A percentile compares a stretch with the other conserved stretches of the same genome.
Evolutionary conservation across 2,113 vertebrate genomes (phyloP).

Genomic region (Tyrannus savana): DNA sequence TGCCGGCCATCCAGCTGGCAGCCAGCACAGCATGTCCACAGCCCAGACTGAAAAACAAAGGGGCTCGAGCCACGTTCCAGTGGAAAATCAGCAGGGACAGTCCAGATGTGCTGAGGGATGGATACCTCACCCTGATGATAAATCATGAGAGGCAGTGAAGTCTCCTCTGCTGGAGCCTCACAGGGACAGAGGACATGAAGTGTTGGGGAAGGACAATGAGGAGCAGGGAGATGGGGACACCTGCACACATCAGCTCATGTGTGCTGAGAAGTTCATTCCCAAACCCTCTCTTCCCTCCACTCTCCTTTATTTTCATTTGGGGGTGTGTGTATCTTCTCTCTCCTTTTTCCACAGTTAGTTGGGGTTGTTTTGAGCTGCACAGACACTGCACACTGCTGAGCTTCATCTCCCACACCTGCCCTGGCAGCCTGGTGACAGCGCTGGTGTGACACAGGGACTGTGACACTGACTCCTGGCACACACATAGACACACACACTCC

Average conservation of each 20-base stretch:
- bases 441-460: background rate
- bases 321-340: background rate
- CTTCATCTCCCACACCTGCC: background rate
- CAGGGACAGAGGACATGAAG: background rate
- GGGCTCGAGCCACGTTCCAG: slow-evolving; percentile 27
- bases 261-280: background rate
- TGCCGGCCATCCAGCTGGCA: slow-evolving; percentile 59
- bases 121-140: background rate
- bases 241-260: background rate
- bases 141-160: background rate
- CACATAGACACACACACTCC: no score
- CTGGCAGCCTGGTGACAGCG: background rate
- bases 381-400: background rate
- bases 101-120: slow-evolving; percentile 8
- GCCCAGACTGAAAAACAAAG: slow-evolving; percentile 69
- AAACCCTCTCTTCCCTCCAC: background rate
- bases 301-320: background rate
- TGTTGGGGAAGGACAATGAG: fast-evolving
- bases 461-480: background rate
- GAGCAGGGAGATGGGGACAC: background rate
- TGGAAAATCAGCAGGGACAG: slow-evolving; percentile 64
- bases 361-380: background rate
- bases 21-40: slow-evolving; percentile 37
- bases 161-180: background rate
- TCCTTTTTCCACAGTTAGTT: background rate